Evolutionary conservation across 2,797 vertebrate genomes (phyloP).

Genomic region (Xenentodon cancila): DNA sequence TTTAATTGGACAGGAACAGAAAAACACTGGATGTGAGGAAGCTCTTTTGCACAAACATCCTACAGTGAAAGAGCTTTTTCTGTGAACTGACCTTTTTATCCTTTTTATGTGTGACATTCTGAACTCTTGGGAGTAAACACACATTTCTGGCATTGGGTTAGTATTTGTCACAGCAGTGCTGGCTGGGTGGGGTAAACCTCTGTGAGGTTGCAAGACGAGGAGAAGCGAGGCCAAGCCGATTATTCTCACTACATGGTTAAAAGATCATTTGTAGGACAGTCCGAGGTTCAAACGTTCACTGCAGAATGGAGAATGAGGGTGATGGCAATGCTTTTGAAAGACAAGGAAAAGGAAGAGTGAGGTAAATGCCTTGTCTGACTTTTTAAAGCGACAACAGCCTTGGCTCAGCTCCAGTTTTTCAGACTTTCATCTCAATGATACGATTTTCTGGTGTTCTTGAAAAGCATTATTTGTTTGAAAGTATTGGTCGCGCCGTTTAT

Average conservation of each 20-base stretch:
- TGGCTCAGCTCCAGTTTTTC: slow-evolving; percentile 5
- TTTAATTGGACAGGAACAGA: too few species aligned
- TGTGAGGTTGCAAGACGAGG: slow-evolving; percentile 38
- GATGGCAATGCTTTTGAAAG: slow-evolving; percentile 75
- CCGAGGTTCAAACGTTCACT: slow-evolving; percentile 15
- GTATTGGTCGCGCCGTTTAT: not conserved
- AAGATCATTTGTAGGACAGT: not conserved
- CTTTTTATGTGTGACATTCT: slow-evolving; percentile 65
- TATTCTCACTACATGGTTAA: slow-evolving; percentile 30
- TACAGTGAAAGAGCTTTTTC: slow-evolving; percentile 10
- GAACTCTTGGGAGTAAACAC: slow-evolving; percentile 68
- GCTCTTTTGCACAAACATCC: not conserved
- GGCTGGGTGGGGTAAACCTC: slow-evolving; percentile 62
- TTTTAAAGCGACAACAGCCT: not conserved
- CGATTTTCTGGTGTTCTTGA: not conserved
- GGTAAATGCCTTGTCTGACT: slow-evolving; percentile 61
- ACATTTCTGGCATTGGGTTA: slow-evolving; percentile 73
- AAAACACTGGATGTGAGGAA: not conserved
- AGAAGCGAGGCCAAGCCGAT: slow-evolving; percentile 38
- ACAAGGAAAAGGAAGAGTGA: slow-evolving; percentile 72
- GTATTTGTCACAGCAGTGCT: slow-evolving; percentile 71
- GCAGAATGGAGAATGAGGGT: slow-evolving; percentile 68
- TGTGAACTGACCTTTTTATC: slow-evolving; percentile 38
- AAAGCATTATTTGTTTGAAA: not conserved
- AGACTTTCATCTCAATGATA: not conserved